Percentiles rank a stretch among this genome's conserved stretches.
These are phyloP conservation scores for Bungarus multicinctus DNA, from an alignment of 2,113 vertebrate species.

Conservation along the genomic window DNA sequence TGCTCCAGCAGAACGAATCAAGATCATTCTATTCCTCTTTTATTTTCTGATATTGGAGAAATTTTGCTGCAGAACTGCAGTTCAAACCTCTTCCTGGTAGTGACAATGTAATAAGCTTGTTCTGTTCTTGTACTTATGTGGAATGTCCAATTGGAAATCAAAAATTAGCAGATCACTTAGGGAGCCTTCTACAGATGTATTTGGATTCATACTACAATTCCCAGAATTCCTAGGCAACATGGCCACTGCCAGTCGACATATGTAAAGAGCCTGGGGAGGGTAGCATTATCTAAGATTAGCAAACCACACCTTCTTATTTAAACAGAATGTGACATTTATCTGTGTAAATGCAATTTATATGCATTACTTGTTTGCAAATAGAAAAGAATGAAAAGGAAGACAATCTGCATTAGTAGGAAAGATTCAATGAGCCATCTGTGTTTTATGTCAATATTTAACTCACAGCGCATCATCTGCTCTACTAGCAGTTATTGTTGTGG, in stretches of 20 bases:
- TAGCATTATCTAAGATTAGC: neutral
- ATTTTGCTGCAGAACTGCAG: neutral
- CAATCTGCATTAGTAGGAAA: constrained; percentile 33
- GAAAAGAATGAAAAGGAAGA: constrained; percentile 21
- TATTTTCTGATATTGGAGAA: neutral
- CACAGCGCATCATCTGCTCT: constrained; percentile 45
- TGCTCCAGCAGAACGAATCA: neutral
- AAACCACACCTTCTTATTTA: neutral
- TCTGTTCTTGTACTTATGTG: neutral
- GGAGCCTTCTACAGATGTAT: neutral
- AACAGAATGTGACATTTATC: neutral
- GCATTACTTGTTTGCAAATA: constrained; percentile 32
- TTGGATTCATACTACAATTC: neutral
- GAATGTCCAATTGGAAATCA: neutral
- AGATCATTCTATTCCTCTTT: neutral
- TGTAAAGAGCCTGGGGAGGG: neutral
- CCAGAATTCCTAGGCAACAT: neutral
- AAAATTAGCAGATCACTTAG: neutral
- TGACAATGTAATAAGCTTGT: neutral
- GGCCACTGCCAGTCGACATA: neutral
- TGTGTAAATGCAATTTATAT: constrained; percentile 21
- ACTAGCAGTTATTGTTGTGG: constrained; percentile 53
- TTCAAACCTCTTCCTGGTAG: neutral
- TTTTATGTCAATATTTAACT: constrained; percentile 54
- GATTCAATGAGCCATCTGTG: constrained; percentile 18